Evolutionary conservation across 2,113 vertebrate species (phyloP).

Genomic region (Limnothrissa miodon): DNA sequence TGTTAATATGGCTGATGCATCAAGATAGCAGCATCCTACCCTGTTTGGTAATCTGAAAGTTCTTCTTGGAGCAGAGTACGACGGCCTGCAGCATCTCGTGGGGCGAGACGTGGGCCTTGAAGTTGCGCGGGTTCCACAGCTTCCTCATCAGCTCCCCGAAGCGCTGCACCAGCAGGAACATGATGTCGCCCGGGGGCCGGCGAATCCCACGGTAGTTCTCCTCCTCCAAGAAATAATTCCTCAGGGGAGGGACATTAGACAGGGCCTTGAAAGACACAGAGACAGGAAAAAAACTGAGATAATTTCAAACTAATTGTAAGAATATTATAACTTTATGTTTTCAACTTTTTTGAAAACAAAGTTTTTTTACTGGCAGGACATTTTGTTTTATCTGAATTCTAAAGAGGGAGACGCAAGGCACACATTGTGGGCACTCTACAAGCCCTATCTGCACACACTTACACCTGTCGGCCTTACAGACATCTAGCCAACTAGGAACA

Average conservation of each 20-base stretch:
- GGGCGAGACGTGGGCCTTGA: slow-evolving; percentile 95
- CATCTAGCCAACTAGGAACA: not conserved
- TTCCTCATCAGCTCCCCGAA: slow-evolving; percentile 98
- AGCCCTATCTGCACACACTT: not conserved
- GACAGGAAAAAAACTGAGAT: not conserved
- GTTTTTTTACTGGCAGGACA: not conserved
- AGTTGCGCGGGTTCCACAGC: slow-evolving; percentile 96
- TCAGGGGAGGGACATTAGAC: slow-evolving; percentile 91
- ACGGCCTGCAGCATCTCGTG: slow-evolving; percentile 98
- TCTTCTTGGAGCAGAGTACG: slow-evolving; percentile 97
- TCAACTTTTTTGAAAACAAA: too few species aligned
- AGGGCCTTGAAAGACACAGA: slow-evolving; percentile 74
- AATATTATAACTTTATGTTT: not conserved
- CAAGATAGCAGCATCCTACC: slow-evolving; percentile 65
- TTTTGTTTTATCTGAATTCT: not conserved
- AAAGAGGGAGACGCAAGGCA: not conserved
- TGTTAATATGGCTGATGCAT: too few species aligned
- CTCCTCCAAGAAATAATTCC: slow-evolving; percentile 96
- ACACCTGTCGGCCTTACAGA: not conserved
- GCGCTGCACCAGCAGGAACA: slow-evolving; percentile 95
- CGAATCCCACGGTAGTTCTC: slow-evolving; percentile 89
- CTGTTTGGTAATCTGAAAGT: slow-evolving; percentile 97
- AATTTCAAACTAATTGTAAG: not conserved
- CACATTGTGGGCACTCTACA: not conserved
- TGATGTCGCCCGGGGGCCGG: slow-evolving; percentile 92